Base-by-base conservation (phyloP, 30 jellyfish, hydroid and myxozoan genomes). In the Phacellophora camtschatica region DNA sequence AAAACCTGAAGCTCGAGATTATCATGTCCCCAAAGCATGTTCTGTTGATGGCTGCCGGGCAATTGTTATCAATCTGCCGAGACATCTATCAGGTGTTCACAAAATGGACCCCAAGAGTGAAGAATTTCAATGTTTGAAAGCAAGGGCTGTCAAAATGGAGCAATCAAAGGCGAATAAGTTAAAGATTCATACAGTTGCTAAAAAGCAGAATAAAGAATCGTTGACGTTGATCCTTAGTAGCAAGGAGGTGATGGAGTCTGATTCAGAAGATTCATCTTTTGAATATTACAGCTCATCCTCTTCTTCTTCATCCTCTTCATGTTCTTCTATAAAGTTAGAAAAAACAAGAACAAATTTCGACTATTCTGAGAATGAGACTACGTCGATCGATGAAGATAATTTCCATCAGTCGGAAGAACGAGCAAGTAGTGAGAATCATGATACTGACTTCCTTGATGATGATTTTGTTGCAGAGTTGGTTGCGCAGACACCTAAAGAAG, bases 31-130 rank as follows among this genome's bases (percentile, higher is more conserved):
- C 13, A 74, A 56, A 74, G 68, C 87, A 37, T 74, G 87, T 27
- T 39, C 87, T 19, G 87, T 74, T 13, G 87, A 74, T 18, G 87
- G 87, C 1, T 74, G 87, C 25, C 33, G 63, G 71, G 87, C 87
- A 1, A 33, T 74, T 57, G 75, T 57, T 25, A 36, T 51, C 53
- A 57, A 51, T 34, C 74, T 74, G 23, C 24, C 77, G 28, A 74
- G 87, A 37, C 87, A 74, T 35, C 69, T 74, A 31, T 1, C 49
- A 74, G 63, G 66, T 55, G 76, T 74, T 29, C 87, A 74, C 87
- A 74, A 74, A 6, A 29, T 74, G 9, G 63, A 35, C 28, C 49
- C 77, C 4, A 55, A 54, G 13, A 57, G 64, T 28, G 77, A 74
- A 33, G 41, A 13, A 24, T 74, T 53, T 58, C 48, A 74, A 5